Base-by-base conservation (phyloP, 2,888 invertebrate species). In the Eurytoma adleriae region DNA sequence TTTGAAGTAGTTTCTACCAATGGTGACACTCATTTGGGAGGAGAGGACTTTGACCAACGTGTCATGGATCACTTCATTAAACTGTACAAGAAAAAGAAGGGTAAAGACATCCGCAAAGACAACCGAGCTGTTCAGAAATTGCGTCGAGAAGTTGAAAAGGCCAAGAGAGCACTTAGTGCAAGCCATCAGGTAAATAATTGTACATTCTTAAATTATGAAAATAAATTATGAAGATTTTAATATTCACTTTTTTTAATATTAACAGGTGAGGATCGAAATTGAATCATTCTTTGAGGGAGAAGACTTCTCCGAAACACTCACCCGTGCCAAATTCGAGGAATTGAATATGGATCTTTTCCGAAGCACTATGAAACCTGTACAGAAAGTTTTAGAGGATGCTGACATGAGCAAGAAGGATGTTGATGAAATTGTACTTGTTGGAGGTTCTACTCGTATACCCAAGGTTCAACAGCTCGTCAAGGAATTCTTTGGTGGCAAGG, bases 31-130 rank as follows among this genome's bases (percentile, higher is more conserved):
- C 98, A 99, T 91, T 94, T 99, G 92, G 98, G 99, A 88, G 99
- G 99, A 91, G 99, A 99, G 92, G 99, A 99, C 93, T 99, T 99
- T 91, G 98, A 99, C 92, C 98, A 99, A 91, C 94, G 98, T 85
- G 98, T 99, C 3, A 98, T 99, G 98, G 98, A 99, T 88, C 98
- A 99, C 92, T 99, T 99, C 93, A 97, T 98, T 91, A 99, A 99
- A 91, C 91, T 99, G 90, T 98, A 98, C 94, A 98, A 99, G 93
- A 98, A 98, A 93, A 98, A 99, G 95, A 97, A 97, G 94, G 97
- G 98, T 91, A 98, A 98, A 92, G 98, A 99, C 90, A 96, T 98
- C 91, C 94, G 98, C 85, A 97, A 96, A 90, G 98, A 98, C 91
- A 96, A 97, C 92, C 94, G 98, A 83, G 98, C 98, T 81, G 97